phyloP scores from a whole-genome alignment of 2,797 vertebrate species.

The Protosalanx chinensis region DNA sequence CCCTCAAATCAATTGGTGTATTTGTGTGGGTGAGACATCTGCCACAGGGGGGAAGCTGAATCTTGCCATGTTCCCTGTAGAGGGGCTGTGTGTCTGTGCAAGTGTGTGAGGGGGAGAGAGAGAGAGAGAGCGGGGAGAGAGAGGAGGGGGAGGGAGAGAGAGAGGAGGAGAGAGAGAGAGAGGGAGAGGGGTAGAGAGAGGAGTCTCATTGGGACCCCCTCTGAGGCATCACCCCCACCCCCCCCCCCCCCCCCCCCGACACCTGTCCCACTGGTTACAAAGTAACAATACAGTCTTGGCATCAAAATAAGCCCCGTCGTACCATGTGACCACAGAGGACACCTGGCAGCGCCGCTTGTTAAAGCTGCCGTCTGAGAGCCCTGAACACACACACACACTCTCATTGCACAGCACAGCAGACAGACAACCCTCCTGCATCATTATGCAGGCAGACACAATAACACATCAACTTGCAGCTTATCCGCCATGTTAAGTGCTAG shows the following conservation, averaged over 20 bases:
- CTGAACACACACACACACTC: slow-evolving; percentile 25
- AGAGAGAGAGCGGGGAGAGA: slow-evolving; percentile 37
- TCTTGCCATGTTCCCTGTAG: slow-evolving; percentile 43
- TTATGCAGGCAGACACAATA: not conserved
- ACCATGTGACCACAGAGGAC: slow-evolving; percentile 58
- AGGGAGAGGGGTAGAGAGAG: slow-evolving; percentile 30
- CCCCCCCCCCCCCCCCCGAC: slow-evolving; percentile 50
- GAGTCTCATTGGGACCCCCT: slow-evolving; percentile 54
- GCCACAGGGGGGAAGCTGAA: slow-evolving; percentile 49
- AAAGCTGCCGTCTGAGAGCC: slow-evolving; percentile 65
- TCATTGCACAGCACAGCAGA: not conserved
- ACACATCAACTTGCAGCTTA: not conserved
- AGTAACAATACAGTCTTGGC: slow-evolving; percentile 64
- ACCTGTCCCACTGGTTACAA: slow-evolving; percentile 69
- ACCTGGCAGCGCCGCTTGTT: slow-evolving; percentile 57
- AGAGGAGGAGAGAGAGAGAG: slow-evolving; percentile 14
- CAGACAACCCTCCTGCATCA: slow-evolving; percentile 2
- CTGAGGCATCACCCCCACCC: slow-evolving; percentile 55
- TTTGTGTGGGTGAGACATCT: slow-evolving; percentile 22
- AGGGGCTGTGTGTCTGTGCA: slow-evolving; percentile 13
- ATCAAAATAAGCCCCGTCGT: slow-evolving; percentile 58
- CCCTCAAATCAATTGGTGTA: slow-evolving; percentile 33
- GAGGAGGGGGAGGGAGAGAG: too few species aligned
- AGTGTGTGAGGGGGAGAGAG: slow-evolving; percentile 8
- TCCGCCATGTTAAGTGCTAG: not conserved